phyloP scores from a whole-genome alignment of 2,113 vertebrate species.

The Gymnogyps californianus region DNA sequence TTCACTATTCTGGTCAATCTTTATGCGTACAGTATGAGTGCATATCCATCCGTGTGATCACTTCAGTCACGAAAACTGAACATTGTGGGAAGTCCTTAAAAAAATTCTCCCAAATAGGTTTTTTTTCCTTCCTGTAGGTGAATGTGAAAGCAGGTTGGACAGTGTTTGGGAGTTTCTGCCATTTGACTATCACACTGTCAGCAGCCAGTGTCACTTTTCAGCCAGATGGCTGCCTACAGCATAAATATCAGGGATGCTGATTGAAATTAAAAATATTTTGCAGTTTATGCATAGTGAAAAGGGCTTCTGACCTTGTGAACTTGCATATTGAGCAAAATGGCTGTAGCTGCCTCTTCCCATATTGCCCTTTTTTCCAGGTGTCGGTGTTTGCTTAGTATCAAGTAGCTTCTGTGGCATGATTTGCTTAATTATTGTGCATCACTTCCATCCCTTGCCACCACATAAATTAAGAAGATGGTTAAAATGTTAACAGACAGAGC shows the following conservation, averaged over 20 bases:
- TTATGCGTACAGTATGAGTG: fast-evolving
- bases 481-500: background rate
- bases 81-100: background rate
- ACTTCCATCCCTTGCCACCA: background rate
- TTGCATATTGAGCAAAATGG: background rate
- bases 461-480: background rate
- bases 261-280: constrained; percentile 34
- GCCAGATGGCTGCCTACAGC: constrained; percentile 51
- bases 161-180: background rate
- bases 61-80: background rate
- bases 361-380: background rate
- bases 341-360: background rate
- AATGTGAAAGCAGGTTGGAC: background rate
- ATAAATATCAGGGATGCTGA: constrained; percentile 16
- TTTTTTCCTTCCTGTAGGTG: background rate
- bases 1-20: background rate
- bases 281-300: background rate
- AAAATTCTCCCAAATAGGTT: background rate
- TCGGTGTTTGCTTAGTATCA: background rate
- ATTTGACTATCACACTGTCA: constrained; percentile 9
- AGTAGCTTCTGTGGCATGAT: background rate
- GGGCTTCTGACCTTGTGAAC: constrained; percentile 19
- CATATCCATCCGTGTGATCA: fast-evolving
- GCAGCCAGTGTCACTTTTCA: constrained; percentile 24
- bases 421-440: background rate